These are phyloP conservation scores for Bugula neritina DNA, from an alignment of 2,888 invertebrate genomes.

Conservation along the genomic window DNA sequence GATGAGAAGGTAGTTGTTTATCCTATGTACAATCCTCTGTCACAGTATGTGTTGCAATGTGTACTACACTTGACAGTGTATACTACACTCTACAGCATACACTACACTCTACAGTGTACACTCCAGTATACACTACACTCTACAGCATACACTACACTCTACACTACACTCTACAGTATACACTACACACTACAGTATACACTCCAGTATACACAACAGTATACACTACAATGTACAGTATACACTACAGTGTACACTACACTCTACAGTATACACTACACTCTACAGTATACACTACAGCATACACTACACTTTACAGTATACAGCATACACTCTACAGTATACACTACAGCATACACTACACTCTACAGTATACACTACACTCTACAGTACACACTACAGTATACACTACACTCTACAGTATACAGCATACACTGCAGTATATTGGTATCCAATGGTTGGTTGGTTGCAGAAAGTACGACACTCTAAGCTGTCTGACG, in stretches of 20 bases:
- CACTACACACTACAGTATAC: too few species aligned
- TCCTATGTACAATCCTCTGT: slow-evolving; percentile 26
- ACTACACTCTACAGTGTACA: too few species aligned
- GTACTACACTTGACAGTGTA: too few species aligned
- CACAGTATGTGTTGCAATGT: too few species aligned
- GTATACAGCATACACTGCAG: not conserved
- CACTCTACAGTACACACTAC: not conserved
- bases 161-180: too few species aligned
- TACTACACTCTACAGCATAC: too few species aligned
- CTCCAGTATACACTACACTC: too few species aligned
- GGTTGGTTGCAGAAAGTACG: slow-evolving; percentile 81
- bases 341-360: not conserved
- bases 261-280: not conserved
- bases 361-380: not conserved
- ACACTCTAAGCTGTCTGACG: slow-evolving; percentile 88
- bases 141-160: too few species aligned
- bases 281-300: not conserved
- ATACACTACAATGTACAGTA: not conserved
- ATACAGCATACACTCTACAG: too few species aligned
- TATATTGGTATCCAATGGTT: too few species aligned
- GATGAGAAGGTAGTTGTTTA: slow-evolving; percentile 67
- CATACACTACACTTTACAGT: not conserved
- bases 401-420: not conserved
- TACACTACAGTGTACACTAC: not conserved
- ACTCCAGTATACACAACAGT: not conserved